Evolutionary conservation across 2,797 vertebrate species (phyloP).

Genomic region (Sorex maritimensis): DNA sequence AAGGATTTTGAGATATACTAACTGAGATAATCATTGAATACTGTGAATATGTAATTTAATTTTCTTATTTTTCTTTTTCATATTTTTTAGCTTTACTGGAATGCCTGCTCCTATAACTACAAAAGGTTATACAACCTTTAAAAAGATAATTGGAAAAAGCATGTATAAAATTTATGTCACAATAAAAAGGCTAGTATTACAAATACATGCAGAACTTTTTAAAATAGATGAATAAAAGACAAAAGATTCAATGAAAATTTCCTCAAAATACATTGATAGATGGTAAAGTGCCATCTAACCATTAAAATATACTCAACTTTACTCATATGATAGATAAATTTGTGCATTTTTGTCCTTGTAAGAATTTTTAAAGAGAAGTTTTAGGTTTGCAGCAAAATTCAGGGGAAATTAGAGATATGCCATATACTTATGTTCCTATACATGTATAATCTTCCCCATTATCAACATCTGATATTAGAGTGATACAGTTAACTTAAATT

Average conservation of each 20-base stretch:
- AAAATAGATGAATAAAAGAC: neutral
- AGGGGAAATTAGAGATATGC: neutral
- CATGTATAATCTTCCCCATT: neutral
- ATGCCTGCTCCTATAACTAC: neutral
- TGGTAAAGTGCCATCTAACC: neutral
- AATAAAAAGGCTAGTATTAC: neutral
- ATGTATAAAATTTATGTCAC: neutral
- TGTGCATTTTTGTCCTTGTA: neutral
- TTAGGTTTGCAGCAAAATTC: neutral
- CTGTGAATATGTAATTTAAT: neutral
- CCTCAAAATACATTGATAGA: neutral
- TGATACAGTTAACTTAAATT: neutral
- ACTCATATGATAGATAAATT: neutral
- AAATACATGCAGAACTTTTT: constrained; percentile 23
- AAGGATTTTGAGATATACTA: neutral
- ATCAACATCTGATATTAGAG: neutral
- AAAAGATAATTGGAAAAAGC: constrained; percentile 1
- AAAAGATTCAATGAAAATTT: constrained; percentile 9
- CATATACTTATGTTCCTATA: neutral
- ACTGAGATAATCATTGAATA: neutral
- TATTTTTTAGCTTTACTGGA: neutral
- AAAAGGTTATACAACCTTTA: neutral
- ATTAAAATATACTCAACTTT: constrained; percentile 5
- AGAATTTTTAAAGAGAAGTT: constrained; percentile 13
- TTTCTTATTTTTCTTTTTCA: neutral